A percentile compares a stretch with the other conserved stretches of the same genome.
Evolutionary conservation across 2,888 invertebrate species (phyloP).

Genomic region (Ariolimax columbianus): DNA sequence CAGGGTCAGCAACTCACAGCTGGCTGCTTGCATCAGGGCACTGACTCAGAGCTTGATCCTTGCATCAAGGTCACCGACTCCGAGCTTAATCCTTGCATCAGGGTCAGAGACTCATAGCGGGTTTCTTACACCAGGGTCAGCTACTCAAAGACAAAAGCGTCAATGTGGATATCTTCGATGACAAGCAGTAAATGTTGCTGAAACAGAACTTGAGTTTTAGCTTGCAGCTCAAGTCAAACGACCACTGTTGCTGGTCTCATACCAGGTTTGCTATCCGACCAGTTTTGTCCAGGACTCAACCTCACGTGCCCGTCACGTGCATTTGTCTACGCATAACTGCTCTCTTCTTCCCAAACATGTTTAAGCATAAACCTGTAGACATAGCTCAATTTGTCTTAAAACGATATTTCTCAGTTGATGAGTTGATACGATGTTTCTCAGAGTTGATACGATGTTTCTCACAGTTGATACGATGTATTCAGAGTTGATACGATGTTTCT

Average conservation of each 20-base stretch:
- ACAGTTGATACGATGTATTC: too few relatives aligned
- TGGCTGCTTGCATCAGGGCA: too few relatives aligned
- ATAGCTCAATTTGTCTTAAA: background rate
- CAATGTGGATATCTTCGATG: background rate
- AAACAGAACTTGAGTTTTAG: background rate
- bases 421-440: background rate
- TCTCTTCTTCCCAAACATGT: background rate
- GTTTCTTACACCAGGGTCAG: too few relatives aligned
- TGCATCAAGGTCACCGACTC: too few relatives aligned
- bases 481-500: too few relatives aligned
- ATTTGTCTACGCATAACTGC: background rate
- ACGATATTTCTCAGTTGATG: background rate
- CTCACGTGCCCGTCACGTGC: background rate
- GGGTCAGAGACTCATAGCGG: too few relatives aligned
- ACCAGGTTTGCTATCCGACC: background rate
- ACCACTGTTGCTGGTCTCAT: background rate
- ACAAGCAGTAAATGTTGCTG: background rate
- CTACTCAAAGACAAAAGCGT: background rate
- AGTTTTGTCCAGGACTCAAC: background rate
- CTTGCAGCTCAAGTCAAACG: background rate
- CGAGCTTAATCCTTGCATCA: too few relatives aligned
- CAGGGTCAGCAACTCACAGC: too few relatives aligned
- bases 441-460: too few relatives aligned
- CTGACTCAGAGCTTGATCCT: too few relatives aligned
- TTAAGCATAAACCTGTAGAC: background rate